phyloP scores from a whole-genome alignment of 2,113 vertebrate species.

The Vidua chalybeata region DNA sequence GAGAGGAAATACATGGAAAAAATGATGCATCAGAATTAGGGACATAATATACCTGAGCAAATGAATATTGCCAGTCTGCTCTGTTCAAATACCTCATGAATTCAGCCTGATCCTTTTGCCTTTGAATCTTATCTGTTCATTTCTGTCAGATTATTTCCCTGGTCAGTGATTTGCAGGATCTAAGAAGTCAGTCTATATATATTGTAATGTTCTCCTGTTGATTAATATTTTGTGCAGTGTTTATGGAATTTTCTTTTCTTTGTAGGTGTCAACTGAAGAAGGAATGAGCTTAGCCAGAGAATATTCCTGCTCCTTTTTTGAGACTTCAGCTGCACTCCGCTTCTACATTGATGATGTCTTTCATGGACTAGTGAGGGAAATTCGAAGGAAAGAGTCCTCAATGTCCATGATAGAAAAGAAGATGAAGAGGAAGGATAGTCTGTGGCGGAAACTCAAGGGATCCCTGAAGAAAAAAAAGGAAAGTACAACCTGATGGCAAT shows the following conservation, averaged over 20 bases:
- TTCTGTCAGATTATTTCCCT: background rate
- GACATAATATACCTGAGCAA: background rate
- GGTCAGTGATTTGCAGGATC: background rate
- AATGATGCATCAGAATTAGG: background rate
- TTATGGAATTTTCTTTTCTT: background rate
- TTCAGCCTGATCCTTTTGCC: background rate
- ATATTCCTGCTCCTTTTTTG: slow-evolving; percentile 82
- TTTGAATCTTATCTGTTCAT: background rate
- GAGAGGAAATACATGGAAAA: background rate
- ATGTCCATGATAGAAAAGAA: slow-evolving; percentile 72
- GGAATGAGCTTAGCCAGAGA: slow-evolving; percentile 79
- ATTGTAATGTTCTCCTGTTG: background rate
- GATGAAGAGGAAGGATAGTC: slow-evolving; percentile 72
- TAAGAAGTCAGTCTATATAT: background rate
- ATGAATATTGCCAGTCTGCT: background rate
- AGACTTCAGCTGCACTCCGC: slow-evolving; percentile 81
- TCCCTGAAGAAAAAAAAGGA: slow-evolving; percentile 79
- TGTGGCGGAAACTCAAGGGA: slow-evolving; percentile 80
- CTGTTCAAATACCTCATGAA: background rate
- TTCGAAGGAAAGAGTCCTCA: slow-evolving; percentile 76
- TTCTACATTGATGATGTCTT: slow-evolving; percentile 85
- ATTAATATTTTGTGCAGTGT: background rate
- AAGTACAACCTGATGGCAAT: slow-evolving; percentile 63
- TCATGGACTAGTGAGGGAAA: slow-evolving; percentile 81
- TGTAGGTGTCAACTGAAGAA: slow-evolving; percentile 83